Evolutionary conservation across 2,797 vertebrate species (phyloP), one percentile per base, ranked within the genome.

Genomic region (Bovichtus variegatus): DNA sequence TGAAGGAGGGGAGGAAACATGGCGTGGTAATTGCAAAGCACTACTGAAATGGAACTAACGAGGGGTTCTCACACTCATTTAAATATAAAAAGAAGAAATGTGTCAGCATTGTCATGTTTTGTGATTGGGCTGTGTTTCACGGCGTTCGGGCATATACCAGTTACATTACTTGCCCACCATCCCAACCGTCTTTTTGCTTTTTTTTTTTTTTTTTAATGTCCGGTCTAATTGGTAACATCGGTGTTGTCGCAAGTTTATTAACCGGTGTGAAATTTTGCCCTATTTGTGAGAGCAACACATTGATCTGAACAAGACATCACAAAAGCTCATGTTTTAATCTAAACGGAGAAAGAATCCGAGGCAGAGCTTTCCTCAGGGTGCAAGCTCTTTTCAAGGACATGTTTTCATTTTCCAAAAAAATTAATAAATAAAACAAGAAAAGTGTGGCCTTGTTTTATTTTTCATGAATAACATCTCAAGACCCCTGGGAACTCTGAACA

Each of bases 301-400:
- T 6, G 9, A 63, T 44, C 11, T 10, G 41, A 16, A 44, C 10
- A 7, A 5, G 12, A 40, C 19, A 11, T 55, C 6, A 7, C 34
- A 36, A 34, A n/a, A n/a, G 34, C 59, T 70, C n/a, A n/a, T n/a
- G 13, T 41, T 49, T 44, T 59, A 50, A 66, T 58, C 36, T 19
- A 3, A 55, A 59, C 2, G 1, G 19, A 15, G n/a, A n/a, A 46
- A 36, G n/a, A 31, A 41, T 7, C 18, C 18, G 5, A 38, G 43
- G 44, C 44, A 6, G 6, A 19, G 4, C 7, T 34, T 44, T 54
- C 40, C 29, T 46, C 19, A 6, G 25, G 38, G 21, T 38, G 19
- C 27, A 18, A 34, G 15, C 15, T 21, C 6, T 44, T 43, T 7
- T 50, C n/a, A 53, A 61, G 11, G 43, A 25, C 18, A 31, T 31